Evolutionary conservation across 2,113 vertebrate species (phyloP).

Genomic region (Pituophis catenifer): DNA sequence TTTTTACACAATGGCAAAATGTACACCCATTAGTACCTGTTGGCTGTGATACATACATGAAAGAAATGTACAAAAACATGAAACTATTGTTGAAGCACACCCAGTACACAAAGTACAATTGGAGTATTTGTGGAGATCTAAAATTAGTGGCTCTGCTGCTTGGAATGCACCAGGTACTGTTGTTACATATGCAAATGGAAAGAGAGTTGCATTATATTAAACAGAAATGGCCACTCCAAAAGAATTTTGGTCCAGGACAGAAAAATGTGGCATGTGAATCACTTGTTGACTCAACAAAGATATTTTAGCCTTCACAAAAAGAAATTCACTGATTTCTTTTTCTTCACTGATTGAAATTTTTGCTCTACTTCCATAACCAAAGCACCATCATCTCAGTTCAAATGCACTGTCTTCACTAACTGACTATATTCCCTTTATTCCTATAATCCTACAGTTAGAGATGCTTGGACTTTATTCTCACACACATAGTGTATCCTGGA

Average conservation of each 20-base stretch:
- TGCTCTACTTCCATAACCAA: not conserved
- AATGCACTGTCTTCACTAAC: not conserved
- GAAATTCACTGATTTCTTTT: too few relatives aligned
- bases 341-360: not conserved
- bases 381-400: not conserved
- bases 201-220: not conserved
- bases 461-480: not conserved
- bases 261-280: not conserved
- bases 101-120: not conserved
- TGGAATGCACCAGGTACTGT: not conserved
- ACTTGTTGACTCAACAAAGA: not conserved
- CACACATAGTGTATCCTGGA: not conserved
- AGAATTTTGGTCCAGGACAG: not conserved
- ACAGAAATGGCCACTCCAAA: not conserved
- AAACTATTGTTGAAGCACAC: not conserved
- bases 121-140: not conserved
- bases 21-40: not conserved
- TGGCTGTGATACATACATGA: not conserved
- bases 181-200: not conserved
- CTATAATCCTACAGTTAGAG: not conserved
- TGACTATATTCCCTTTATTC: not conserved
- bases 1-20: not conserved
- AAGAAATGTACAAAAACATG: not conserved
- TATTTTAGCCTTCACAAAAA: not conserved
- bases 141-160: not conserved